Base-by-base conservation (phyloP, 2,113 vertebrate species). In the Planiliza haematocheilus region DNA sequence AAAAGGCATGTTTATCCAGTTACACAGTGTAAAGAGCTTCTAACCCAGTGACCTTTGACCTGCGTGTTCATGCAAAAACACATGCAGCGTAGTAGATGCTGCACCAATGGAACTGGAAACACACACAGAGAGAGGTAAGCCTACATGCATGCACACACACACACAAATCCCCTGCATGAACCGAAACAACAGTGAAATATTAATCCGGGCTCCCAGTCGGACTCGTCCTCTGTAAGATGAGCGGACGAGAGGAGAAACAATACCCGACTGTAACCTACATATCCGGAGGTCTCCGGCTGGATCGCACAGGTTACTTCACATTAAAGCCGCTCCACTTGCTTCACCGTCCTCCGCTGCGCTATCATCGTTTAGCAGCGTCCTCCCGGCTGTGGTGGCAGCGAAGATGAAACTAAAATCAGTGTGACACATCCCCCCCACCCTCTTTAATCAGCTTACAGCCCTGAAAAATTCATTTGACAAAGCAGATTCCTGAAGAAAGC, bases 161-260 rank as follows among this genome's bases (percentile, higher is more conserved):
- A 49, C 70, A 69, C 57, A 72, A 67, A 85, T 71, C 66, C 72
- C 48, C 49, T 55, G 73, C 76, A 82, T 42, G 84, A 81, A n/a
- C n/a, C 86, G 83, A 83, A 67, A 82, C 82, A 85, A 82, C 78
- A 56, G 78, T 84, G 73, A 81, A 86, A 84, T 85, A 83, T 88
- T 88, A 82, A 90, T 90, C 79, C 41, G 7, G 56, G 78, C 72
- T 85, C 20, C 49, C 70, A 71, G 61, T 14, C 60, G 14, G 76
- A 63, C 64, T 63, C 65, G 16, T 71, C 55, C 43, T 69, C 50
- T 21, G 56, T 18, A 20, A 57, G 39, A 65, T 10, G 55, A 73
- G 68, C 12, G 37, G 37, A 51, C 6, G 18, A 64, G 57, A 80
- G 0, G 11, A 73, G 61, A 61, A 50, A 52, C 37, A 75, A 50